Base-by-base conservation (phyloP, 2,888 invertebrate species). In the Colletes collaris region DNA sequence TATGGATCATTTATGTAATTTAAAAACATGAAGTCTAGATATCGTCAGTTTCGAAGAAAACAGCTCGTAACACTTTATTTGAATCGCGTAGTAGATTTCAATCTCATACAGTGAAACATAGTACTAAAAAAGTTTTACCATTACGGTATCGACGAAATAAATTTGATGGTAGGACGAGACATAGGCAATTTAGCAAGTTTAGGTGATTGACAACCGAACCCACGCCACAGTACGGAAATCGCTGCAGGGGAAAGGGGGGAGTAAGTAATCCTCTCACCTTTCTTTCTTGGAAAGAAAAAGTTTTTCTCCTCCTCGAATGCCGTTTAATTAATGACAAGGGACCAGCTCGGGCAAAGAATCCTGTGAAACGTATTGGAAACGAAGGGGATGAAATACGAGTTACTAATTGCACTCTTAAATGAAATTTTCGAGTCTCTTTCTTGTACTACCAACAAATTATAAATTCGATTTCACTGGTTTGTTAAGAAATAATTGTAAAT, bases 191-290 rank as follows among this genome's bases (percentile, higher is more conserved):
- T 77, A 55, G 50, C 44, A 77, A 85, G 77, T 87, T 87, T 81
- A 56, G 16, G 6, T 74, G 81, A 86, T 78, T 85, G 84, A 82
- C 81, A 79, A 60, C 53, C 65, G 72, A 81, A 82, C 65, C 56
- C 49, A 74, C 56, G 55, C 27, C 27, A 27, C 27, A 27, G 13
- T 55, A 35, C 50, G 75, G 74, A 62, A 66, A 73, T 66, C 72
- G n/a, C 16, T 35, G 40, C 13, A 27, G 8, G 68, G 46, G 44
- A 58, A 37, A 13, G 40, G n/a, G 11, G 0, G 46, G 49, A 67
- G 72, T 81, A 86, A 83, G 83, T 80, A 86, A 84, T 78, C 67
- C 67, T 11, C n/a, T 8, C 85, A 86, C 76, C 86, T 86, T 80
- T 82, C 66, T 19, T 59, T 46, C 68, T 59, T 69, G 27, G 37